Base-by-base conservation (phyloP, 2,888 invertebrate genomes). In the Lumbricus terrestris region DNA sequence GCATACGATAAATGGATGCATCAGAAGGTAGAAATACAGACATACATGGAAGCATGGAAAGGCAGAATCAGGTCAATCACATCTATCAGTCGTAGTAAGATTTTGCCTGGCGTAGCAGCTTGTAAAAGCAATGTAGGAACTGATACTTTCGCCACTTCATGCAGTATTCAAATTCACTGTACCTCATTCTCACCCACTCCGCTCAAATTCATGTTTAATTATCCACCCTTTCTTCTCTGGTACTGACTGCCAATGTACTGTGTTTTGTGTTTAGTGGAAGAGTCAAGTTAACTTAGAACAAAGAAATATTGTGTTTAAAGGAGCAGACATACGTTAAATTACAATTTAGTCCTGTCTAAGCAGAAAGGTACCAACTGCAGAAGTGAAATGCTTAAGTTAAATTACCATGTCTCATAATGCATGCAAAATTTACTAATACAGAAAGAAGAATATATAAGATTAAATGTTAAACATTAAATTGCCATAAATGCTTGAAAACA, bases 401-500 rank as follows among this genome's bases (percentile, higher is more conserved):
- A 54, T 54, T 29, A 23, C 54, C 54, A 54, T 29, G 11, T 54
- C 54, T 13, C 54, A 23, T 47, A 18, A 16, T 47, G 54, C 13
- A n/a, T n/a, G 69, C n/a, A 11, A 69, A n/a, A n/a, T 69, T 69
- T 88, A 88, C 23, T 34, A 38, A 33, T 47, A 42, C 38, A 54
- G 47, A n/a, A 42, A 47, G 16, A 54, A 33, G 34, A 18, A n/a
- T n/a, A 38, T 88, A 23, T 33, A 89, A 88, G 93, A 94, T 93
- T 92, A 94, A n/a, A n/a, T n/a, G n/a, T n/a, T n/a, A n/a, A n/a
- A n/a, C 1, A 18, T 47, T 1, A n/a, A n/a, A 47, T 47, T 47
- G 8, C 6, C 69, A n/a, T n/a, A 69, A n/a, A 29, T 16, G 69
- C 11, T 29, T n/a, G 69, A 47, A 47, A 47, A 47, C 42, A 47